A percentile compares a stretch with the other conserved stretches of the same genome.
These are phyloP conservation scores for Bellardia bayeri DNA, from an alignment of 2,888 invertebrate genomes.

Conservation along the genomic window DNA sequence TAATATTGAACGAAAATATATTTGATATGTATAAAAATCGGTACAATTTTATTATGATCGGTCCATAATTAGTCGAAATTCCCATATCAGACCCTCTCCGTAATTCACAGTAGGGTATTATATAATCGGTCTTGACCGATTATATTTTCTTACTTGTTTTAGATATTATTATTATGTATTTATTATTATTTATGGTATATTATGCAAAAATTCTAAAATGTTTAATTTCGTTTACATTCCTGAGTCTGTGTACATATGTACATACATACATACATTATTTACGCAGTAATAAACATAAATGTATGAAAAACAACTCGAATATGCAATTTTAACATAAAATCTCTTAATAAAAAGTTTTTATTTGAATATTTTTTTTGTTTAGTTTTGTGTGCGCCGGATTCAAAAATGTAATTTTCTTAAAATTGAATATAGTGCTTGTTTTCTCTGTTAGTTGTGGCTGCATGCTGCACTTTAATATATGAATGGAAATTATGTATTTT, in stretches of 20 bases:
- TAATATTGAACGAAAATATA: too few species aligned
- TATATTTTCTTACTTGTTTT: too few species aligned
- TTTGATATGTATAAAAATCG: too few species aligned
- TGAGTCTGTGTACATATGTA: slow-evolving; percentile 9
- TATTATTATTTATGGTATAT: slow-evolving; percentile 41
- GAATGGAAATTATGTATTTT: background rate
- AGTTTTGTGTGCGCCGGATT: background rate
- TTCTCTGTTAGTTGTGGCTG: slow-evolving; percentile 27
- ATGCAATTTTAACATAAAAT: slow-evolving; percentile 40
- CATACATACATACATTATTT: slow-evolving; percentile 28
- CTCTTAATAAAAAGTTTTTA: background rate
- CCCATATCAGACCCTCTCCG: too few species aligned
- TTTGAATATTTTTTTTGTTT: slow-evolving; percentile 3
- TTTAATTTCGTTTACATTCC: slow-evolving; percentile 44
- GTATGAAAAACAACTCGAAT: slow-evolving; percentile 14
- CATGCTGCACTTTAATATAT: background rate
- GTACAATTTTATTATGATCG: too few species aligned
- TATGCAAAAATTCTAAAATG: slow-evolving; percentile 31
- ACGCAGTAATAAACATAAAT: slow-evolving; percentile 66
- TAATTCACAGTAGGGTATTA: too few species aligned
- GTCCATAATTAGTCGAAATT: too few species aligned
- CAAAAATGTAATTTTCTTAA: slow-evolving; percentile 34
- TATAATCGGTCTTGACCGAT: too few species aligned
- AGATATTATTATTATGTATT: slow-evolving; percentile 40
- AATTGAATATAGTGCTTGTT: slow-evolving; percentile 27